These are phyloP conservation scores for Habropoda laboriosa DNA, from an alignment of 1,140 invertebrate species.

Conservation along the genomic window DNA sequence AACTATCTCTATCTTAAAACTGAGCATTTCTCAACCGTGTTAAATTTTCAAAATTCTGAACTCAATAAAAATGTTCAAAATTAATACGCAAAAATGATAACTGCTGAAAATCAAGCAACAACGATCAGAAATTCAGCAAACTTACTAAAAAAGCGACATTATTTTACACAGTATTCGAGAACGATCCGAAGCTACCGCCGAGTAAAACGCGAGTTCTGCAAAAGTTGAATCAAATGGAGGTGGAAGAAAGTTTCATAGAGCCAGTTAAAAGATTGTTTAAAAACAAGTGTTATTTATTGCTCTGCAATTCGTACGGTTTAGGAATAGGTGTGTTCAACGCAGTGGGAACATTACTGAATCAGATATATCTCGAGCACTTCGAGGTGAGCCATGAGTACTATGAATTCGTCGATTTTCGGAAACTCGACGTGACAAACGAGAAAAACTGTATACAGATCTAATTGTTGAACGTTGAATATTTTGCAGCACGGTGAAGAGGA, in stretches of 20 bases:
- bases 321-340: conserved; percentile 88
- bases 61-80: conserved; percentile 14
- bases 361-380: conserved; percentile 84
- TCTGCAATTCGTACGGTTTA: conserved; percentile 86
- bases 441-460: neutral
- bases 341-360: conserved; percentile 86
- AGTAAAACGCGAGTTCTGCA: conserved; percentile 82
- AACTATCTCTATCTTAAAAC: neutral
- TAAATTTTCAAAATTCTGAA: conserved; percentile 21
- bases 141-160: conserved; percentile 15
- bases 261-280: conserved; percentile 80
- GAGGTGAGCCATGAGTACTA: conserved; percentile 83
- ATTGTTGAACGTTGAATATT: neutral
- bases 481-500: conserved; percentile 82
- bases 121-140: too few species aligned
- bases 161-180: conserved; percentile 83
- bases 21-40: too few species aligned
- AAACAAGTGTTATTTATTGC: conserved; percentile 83
- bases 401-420: neutral
- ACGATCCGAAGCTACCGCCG: conserved; percentile 84
- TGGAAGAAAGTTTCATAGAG: conserved; percentile 59
- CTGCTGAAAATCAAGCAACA: too few species aligned
- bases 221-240: conserved; percentile 59
- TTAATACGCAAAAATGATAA: too few species aligned
- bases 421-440: neutral